Evolutionary conservation across 2,888 invertebrate genomes (phyloP).

Genomic region (Fragum fragum): DNA sequence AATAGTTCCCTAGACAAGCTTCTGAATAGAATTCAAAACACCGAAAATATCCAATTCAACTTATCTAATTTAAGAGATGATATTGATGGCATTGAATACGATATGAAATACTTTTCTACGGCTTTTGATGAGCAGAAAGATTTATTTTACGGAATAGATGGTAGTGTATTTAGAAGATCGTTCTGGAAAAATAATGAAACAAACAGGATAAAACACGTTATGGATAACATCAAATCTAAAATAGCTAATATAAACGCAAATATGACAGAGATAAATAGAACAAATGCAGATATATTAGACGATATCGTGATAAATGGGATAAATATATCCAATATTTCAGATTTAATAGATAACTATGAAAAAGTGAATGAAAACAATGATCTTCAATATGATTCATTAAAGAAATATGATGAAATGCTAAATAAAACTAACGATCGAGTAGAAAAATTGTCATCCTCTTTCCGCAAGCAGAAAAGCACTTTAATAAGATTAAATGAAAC

Average conservation of each 20-base stretch:
- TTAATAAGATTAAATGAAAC: conserved; percentile 13
- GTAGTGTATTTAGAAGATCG: background rate
- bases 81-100: background rate
- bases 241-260: background rate
- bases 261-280: background rate
- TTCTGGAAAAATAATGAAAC: conserved; percentile 5
- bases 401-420: background rate
- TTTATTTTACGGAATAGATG: conserved; percentile 7
- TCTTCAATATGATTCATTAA: conserved; percentile 10
- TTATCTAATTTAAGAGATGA: background rate
- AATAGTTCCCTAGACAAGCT: background rate
- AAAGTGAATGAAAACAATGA: background rate
- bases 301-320: background rate
- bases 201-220: background rate
- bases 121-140: background rate
- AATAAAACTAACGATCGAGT: conserved; percentile 31
- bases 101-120: background rate
- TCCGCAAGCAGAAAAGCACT: conserved; percentile 12
- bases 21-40: background rate
- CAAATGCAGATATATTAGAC: background rate
- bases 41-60: background rate
- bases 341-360: conserved; percentile 13
- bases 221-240: background rate
- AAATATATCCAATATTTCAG: conserved; percentile 4
- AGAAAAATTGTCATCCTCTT: conserved; percentile 15